phyloP scores from a whole-genome alignment of 2,113 vertebrate species.

The Phyllostomus discolor region DNA sequence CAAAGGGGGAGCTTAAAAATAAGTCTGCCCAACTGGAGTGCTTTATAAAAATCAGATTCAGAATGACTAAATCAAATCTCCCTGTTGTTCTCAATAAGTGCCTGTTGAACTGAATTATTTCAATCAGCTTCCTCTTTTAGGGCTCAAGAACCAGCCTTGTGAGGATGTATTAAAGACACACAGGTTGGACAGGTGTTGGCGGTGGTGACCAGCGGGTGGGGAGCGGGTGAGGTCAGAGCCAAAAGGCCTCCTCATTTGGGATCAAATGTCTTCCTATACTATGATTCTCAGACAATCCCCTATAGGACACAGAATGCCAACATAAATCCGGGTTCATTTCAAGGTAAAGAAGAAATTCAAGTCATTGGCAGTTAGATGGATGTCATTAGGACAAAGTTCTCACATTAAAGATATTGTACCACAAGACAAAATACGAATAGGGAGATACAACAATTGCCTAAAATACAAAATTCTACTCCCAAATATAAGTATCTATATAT shows the following conservation, averaged over 20 bases:
- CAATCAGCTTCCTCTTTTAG: background rate
- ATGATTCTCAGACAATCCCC: background rate
- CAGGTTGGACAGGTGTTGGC: background rate
- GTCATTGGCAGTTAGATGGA: background rate
- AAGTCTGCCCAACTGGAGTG: background rate
- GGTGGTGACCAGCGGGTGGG: fast-evolving
- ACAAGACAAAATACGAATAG: background rate
- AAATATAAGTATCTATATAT: background rate
- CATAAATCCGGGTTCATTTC: background rate
- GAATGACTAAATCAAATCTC: background rate
- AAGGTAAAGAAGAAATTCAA: background rate
- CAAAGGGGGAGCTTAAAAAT: background rate
- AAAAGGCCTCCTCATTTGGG: background rate
- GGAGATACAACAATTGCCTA: background rate
- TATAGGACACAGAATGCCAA: background rate
- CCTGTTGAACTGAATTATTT: background rate
- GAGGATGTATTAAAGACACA: background rate
- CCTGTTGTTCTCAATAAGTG: background rate
- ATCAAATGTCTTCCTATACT: background rate
- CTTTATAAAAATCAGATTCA: background rate
- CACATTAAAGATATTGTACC: background rate
- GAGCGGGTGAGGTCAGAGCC: background rate
- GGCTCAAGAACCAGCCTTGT: background rate
- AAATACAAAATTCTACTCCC: background rate
- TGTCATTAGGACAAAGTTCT: background rate